phyloP scores from a whole-genome alignment of 2,113 vertebrate genomes.

The Oreochromis aureus region DNA sequence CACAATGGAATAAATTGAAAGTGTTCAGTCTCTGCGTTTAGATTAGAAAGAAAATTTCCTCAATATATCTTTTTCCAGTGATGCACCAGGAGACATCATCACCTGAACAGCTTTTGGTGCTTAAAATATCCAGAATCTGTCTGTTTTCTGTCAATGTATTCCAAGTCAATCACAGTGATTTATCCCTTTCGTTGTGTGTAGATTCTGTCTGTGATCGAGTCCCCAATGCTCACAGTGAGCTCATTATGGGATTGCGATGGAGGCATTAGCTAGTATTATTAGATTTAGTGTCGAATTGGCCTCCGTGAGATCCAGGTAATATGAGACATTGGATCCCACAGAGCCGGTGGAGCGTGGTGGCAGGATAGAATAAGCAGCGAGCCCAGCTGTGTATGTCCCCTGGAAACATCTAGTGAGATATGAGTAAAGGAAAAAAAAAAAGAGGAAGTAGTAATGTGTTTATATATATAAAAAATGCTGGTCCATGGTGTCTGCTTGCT shows the following conservation, averaged over 20 bases:
- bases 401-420: not conserved
- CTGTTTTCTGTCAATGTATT: slow-evolving; percentile 27
- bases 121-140: slow-evolving; percentile 12
- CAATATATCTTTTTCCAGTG: not conserved
- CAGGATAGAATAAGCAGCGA: not conserved
- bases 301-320: slow-evolving; percentile 38
- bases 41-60: not conserved
- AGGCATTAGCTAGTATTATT: slow-evolving; percentile 57
- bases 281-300: slow-evolving; percentile 42
- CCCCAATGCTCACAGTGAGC: slow-evolving; percentile 2
- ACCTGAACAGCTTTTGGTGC: slow-evolving; percentile 24
- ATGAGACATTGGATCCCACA: slow-evolving; percentile 7
- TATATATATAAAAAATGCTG: not conserved
- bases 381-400: not conserved
- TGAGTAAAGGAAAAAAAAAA: not conserved
- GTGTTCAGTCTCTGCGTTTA: not conserved
- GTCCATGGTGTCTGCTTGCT: not conserved
- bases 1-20: not conserved
- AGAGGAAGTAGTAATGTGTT: not conserved
- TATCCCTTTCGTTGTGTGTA: slow-evolving; percentile 20
- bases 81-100: not conserved
- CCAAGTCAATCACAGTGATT: slow-evolving; percentile 22
- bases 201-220: slow-evolving; percentile 23
- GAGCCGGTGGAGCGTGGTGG: not conserved
- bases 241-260: slow-evolving; percentile 42